Evolutionary conservation across 2,888 invertebrate genomes (phyloP), one percentile per base, ranked within the genome.

Genomic region (Conus canariensis): DNA sequence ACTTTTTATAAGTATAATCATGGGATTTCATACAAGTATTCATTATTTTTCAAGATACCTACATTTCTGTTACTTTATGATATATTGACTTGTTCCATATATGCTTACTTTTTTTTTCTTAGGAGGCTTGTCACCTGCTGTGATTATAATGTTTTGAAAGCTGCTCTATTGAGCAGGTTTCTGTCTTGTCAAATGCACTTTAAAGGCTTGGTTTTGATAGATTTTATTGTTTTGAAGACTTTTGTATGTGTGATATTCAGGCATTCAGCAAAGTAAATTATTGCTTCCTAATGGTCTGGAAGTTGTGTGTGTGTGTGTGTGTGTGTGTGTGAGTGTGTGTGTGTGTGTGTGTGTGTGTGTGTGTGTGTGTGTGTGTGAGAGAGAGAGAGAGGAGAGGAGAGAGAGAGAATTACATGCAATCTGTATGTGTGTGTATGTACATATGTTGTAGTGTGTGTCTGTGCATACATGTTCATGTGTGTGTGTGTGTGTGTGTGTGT

Each of bases 401-500:
- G 10, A 10, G 4, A 64, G 10, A 16, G 64, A 64, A 1, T 45
- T 45, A 3, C 45, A 45, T 45, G 45, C 45, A 45, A 4, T 45
- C 45, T 70, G 70, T 70, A n/a, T 70, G 70, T 70, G 70, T 22
- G 70, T 70, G 70, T 70, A 19, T 22, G 70, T 70, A 19, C 4
- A 19, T 22, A 19, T 70, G 70, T 22, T 25, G 6, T 25, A 25
- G 77, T 30, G 77, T 77, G 6, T 30, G 77, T 77, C 25, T 30
- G 77, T 77, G 77, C 70, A 22, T 77, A 25, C 9, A 25, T 14
- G 25, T 25, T 12, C n/a, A 56, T 56, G 45, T 56, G 82, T 82
- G 82, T 56, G 82, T 56, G 82, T 82, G 82, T 82, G 80, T 82
- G 80, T 82, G 80, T 82, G 80, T 82, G 56, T 82, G 82, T 82